These are phyloP conservation scores for Dicaeum eximium DNA, from an alignment of 2,113 vertebrate genomes.

Conservation along the genomic window DNA sequence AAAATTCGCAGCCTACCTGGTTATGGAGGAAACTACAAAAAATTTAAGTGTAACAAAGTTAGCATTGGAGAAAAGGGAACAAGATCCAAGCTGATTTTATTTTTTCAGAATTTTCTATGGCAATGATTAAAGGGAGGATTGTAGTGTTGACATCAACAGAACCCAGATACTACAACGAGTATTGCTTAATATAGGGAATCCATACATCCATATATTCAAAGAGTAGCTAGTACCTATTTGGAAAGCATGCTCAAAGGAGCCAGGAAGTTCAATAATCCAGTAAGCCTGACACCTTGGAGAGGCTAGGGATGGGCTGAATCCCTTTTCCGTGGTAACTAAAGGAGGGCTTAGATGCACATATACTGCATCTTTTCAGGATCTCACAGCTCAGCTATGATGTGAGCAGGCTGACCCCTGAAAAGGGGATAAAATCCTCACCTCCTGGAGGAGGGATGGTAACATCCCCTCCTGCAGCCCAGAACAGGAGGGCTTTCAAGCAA, in stretches of 20 bases:
- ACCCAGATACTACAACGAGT: neutral
- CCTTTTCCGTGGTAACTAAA: neutral
- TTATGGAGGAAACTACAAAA: neutral
- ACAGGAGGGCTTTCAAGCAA: neutral
- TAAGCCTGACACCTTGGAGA: neutral
- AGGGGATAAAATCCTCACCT: neutral
- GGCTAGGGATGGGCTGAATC: neutral
- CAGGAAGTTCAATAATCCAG: slow-evolving; percentile 17
- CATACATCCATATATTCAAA: neutral
- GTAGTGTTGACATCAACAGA: neutral
- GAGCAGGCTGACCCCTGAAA: neutral
- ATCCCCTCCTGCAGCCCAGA: neutral
- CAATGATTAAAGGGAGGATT: neutral
- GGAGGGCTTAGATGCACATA: neutral
- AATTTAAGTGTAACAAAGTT: neutral
- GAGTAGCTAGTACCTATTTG: neutral
- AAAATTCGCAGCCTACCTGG: neutral
- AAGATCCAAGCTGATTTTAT: neutral
- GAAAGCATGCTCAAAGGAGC: neutral
- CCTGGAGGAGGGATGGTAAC: neutral
- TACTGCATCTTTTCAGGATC: neutral
- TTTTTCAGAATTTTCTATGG: neutral
- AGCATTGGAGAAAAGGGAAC: neutral
- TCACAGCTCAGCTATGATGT: neutral
- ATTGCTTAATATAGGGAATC: neutral